Evolutionary conservation across 2,888 invertebrate genomes (phyloP).

Genomic region (Muschampia plurimacula): DNA sequence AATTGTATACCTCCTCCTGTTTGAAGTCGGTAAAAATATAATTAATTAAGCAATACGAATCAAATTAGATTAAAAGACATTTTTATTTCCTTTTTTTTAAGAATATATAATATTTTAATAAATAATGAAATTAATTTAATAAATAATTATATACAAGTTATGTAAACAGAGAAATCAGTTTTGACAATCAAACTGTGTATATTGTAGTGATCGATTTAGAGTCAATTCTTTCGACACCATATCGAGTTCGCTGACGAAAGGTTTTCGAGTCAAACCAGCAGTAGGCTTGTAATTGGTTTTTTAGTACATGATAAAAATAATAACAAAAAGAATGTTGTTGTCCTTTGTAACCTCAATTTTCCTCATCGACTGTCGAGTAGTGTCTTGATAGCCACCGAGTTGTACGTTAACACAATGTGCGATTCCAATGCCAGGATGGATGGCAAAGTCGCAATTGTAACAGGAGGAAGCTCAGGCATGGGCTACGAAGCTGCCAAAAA

Average conservation of each 20-base stretch:
- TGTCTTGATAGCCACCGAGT: conserved; percentile 40
- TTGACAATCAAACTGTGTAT: neutral
- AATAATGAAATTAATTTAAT: too few species aligned
- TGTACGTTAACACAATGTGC: conserved; percentile 52
- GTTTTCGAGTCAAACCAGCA: conserved; percentile 25
- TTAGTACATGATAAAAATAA: conserved; percentile 45
- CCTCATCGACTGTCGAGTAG: conserved; percentile 44
- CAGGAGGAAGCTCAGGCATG: conserved; percentile 75
- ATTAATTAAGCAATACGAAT: too few species aligned
- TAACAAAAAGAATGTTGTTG: conserved; percentile 46
- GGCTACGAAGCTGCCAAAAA: conserved; percentile 77
- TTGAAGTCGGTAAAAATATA: too few species aligned
- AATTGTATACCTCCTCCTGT: too few species aligned
- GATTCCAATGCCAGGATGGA: conserved; percentile 59
- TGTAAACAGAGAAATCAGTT: neutral
- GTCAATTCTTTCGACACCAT: conserved; percentile 16
- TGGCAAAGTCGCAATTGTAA: conserved; percentile 72
- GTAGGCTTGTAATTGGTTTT: conserved; percentile 41
- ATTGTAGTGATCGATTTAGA: conserved; percentile 1
- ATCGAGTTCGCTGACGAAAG: conserved; percentile 33
- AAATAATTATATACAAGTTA: neutral
- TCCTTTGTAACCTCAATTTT: conserved; percentile 44
- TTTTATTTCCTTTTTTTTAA: too few species aligned
- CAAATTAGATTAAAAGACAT: too few species aligned
- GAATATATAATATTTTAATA: too few species aligned